These are phyloP conservation scores for Lutraria rhynchaena DNA, from an alignment of 1,140 invertebrate species.

Conservation along the genomic window DNA sequence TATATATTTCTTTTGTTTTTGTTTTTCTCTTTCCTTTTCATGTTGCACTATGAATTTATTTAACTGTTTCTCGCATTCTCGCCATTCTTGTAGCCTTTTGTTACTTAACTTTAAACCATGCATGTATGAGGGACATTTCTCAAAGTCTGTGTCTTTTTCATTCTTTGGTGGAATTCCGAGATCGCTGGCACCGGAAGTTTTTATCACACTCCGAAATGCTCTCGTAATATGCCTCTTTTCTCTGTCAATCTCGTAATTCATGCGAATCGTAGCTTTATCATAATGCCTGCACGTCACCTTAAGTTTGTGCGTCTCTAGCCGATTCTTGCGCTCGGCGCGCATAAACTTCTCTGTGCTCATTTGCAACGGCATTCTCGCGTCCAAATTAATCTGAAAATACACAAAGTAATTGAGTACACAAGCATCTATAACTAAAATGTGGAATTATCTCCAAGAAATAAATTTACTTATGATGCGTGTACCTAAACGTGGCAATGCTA, in stretches of 20 bases:
- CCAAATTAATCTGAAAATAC: not conserved
- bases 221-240: slow-evolving; percentile 40
- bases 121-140: slow-evolving; percentile 43
- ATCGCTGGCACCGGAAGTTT: slow-evolving; percentile 55
- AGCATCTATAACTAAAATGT: too few species aligned
- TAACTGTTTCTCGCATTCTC: slow-evolving; percentile 53
- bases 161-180: slow-evolving; percentile 43
- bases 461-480: too few species aligned
- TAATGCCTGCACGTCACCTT: slow-evolving; percentile 22
- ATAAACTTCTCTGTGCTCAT: slow-evolving; percentile 55
- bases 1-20: slow-evolving; percentile 37
- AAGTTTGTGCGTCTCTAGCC: slow-evolving; percentile 34
- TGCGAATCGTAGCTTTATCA: slow-evolving; percentile 37
- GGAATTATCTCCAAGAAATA: too few species aligned
- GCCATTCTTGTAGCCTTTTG: slow-evolving; percentile 46
- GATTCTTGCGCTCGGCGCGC: slow-evolving; percentile 51
- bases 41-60: slow-evolving; percentile 48
- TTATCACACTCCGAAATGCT: slow-evolving; percentile 37
- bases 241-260: slow-evolving; percentile 53
- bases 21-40: slow-evolving; percentile 36
- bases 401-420: not conserved
- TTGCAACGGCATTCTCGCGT: slow-evolving; percentile 27
- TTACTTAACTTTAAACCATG: slow-evolving; percentile 54
- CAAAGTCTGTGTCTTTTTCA: slow-evolving; percentile 49
- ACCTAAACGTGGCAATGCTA: too few species aligned